Conservation (phyloP, 2,888 invertebrate species). For the Aspidapion aeneum region DNA sequence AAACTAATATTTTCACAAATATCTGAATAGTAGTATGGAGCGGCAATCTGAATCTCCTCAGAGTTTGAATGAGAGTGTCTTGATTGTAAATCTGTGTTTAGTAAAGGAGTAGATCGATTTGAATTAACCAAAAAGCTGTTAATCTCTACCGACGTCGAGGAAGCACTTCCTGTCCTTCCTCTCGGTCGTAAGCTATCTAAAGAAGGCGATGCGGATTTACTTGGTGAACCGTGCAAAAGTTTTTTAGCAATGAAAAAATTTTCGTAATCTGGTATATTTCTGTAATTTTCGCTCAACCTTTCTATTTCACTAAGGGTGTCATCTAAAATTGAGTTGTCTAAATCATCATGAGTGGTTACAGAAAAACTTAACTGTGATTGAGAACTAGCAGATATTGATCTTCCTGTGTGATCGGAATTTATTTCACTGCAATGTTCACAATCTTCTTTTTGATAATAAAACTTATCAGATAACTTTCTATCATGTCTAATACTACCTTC, state of each 20-base stretch:
- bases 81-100: slow-evolving; percentile 33
- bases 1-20: slow-evolving; percentile 48
- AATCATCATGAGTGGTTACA: neutral
- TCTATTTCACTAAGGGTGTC: neutral
- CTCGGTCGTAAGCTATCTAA: slow-evolving; percentile 37
- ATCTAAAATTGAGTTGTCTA: neutral
- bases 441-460: neutral
- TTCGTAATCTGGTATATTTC: slow-evolving; percentile 36
- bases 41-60: slow-evolving; percentile 35
- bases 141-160: slow-evolving; percentile 40
- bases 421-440: neutral
- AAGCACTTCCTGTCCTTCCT: slow-evolving; percentile 38
- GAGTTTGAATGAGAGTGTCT: slow-evolving; percentile 28
- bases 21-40: slow-evolving; percentile 87
- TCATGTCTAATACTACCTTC: slow-evolving; percentile 48
- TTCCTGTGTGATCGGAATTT: neutral
- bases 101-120: slow-evolving; percentile 39
- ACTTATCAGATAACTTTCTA: neutral
- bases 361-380: neutral
- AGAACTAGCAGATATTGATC: neutral
- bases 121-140: slow-evolving; percentile 38
- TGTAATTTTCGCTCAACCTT: neutral
- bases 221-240: slow-evolving; percentile 1
- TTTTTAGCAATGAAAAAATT: slow-evolving; percentile 36
- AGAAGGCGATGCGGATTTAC: slow-evolving; percentile 7